Evolutionary conservation across 2,113 vertebrate genomes (phyloP), one percentile per base, ranked within the genome.

Genomic region (Corythaixoides concolor): DNA sequence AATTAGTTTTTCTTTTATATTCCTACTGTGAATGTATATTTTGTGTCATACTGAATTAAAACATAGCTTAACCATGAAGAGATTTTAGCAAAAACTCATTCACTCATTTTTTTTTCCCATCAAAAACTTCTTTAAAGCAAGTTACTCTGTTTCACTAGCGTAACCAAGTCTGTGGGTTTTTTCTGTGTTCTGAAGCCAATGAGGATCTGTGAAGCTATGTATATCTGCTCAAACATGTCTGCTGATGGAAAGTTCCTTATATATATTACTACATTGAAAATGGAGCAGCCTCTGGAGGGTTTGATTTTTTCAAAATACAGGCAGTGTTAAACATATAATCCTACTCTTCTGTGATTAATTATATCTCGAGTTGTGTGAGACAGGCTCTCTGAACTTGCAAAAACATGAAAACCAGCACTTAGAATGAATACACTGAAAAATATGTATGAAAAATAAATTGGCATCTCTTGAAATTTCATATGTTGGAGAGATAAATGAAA

Each of bases 331-430:
- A 94, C n/a, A 60, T 53, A 35, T 67, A 80, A 89, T 90, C 37
- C 47, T 75, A 64, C 58, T 95, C 81, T 59, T 74, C 26, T 72
- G 62, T 95, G 85, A 96, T 97, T 93, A 97, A 91, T 96, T 96
- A 55, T 75, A 62, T 91, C 85, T 93, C 69, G 90, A 80, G 89
- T 80, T 96, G 69, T 1, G 3, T 2, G 13, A 95, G 95, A 93
- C 82, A 96, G 76, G 39, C 56, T 68, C 64, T 93, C 66, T 75
- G 82, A 93, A 91, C 80, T 94, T 90, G 69, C 69, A 93, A 85
- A 96, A 84, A 24, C 45, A 47, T 79, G 89, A 91, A 90, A 89
- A 75, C 78, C 78, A 77, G 62, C 28, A n/a, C 49, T 87, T 62
- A 68, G 53, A 86, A 85, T 68, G 39, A 90, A 82, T 64, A 70